Evolutionary conservation across 2,113 vertebrate species (phyloP), one percentile per base, ranked within the genome.

Genomic region (Rhea pennata): DNA sequence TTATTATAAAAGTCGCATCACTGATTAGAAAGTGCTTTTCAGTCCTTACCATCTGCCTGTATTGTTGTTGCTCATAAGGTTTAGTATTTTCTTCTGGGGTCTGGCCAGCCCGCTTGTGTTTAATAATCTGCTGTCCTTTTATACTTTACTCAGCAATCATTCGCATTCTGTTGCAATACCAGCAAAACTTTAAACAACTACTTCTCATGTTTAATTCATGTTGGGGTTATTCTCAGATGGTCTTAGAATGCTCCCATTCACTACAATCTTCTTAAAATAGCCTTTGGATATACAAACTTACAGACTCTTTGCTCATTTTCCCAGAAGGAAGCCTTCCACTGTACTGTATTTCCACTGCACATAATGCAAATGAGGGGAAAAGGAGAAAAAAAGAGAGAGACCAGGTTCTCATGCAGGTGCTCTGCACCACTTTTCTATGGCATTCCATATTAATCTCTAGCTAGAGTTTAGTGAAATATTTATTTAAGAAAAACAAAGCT

Each of bases 281-380:
- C 90, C 91, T 96, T 97, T 96, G 76, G 94, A 92, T 95, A 94
- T 67, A 95, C 93, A 97, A 94, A 97, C 93, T 93, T 97, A 92
- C 94, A 94, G 84, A 69, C 40, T 94, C 73, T 96, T 46, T 92
- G 85, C 89, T 91, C 54, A 51, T 96, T 95, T 97, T 97, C 94
- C 96, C 95, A 88, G 81, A 96, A 93, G 89, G 94, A 93, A 96
- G 65, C 89, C 87, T 95, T 95, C 91, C 87, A 95, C 95, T 94
- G 42, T 74, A 90, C 94, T 67, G 58, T 96, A 94, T 91, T 97
- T 97, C n/a, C 46, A 91, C 80, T 94, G 62, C 96, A 73, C 91
- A 33, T 82, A 92, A 97, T 86, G 84, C 67, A 91, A 94, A 95
- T 95, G 78, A 93, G 53, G 44, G 48, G 42, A 93, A 86, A 88